Evolutionary conservation across 2,888 invertebrate species (phyloP).

Genomic region (Ferrisia virgata): DNA sequence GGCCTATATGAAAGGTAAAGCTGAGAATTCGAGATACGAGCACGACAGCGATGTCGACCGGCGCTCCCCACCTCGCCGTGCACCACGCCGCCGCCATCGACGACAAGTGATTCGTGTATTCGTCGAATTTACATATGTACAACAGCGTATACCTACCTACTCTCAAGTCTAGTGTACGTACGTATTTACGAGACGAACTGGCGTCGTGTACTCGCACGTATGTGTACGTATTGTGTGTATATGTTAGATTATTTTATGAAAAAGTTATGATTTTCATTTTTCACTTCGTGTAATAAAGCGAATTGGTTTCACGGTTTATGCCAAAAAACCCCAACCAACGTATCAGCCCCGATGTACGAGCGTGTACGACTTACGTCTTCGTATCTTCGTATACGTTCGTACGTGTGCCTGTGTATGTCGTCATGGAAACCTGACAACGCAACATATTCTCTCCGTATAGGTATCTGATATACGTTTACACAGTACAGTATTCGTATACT

Average conservation of each 20-base stretch:
- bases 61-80: too few species aligned
- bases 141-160: too few species aligned
- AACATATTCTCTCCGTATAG: too few species aligned
- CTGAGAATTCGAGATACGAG: background rate
- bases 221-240: background rate
- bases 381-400: too few species aligned
- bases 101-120: too few species aligned
- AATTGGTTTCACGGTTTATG: slow-evolving; percentile 3
- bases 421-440: slow-evolving; percentile 3
- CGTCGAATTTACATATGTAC: background rate
- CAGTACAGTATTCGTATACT: background rate
- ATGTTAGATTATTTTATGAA: background rate
- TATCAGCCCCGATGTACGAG: background rate
- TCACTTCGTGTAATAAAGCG: background rate
- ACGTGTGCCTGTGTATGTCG: background rate
- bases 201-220: background rate
- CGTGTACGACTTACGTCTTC: too few species aligned
- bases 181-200: background rate
- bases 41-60: background rate
- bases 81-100: too few species aligned
- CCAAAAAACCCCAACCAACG: background rate
- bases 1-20: background rate
- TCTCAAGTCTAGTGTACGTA: too few species aligned
- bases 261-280: slow-evolving; percentile 17
- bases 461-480: background rate